These are phyloP conservation scores for Actinia tenebrosa DNA, from an alignment of 64 coral and sea anemone species.

Conservation along the genomic window DNA sequence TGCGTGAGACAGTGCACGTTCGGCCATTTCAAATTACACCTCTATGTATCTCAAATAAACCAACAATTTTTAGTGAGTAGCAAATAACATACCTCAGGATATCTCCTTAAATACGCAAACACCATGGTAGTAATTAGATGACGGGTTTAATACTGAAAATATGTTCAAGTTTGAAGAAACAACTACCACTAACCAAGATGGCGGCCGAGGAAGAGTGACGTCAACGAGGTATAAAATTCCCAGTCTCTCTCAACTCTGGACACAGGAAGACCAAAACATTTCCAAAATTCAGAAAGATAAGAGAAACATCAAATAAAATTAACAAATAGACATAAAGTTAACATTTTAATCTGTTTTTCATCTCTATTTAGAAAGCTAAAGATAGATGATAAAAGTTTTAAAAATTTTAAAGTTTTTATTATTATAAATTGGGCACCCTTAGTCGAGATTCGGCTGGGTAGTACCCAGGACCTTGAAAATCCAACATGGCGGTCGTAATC, in stretches of 20 bases:
- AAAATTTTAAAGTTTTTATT: background rate
- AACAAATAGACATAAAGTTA: background rate
- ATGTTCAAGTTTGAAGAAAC: background rate
- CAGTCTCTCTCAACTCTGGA: background rate
- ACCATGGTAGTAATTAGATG: slow-evolving; percentile 7
- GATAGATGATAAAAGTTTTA: background rate
- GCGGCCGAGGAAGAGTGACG: slow-evolving; percentile 12
- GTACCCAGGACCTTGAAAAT: background rate
- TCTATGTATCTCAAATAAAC: background rate
- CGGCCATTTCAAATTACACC: background rate
- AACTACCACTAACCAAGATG: slow-evolving; percentile 23
- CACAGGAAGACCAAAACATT: background rate
- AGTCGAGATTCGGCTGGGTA: background rate
- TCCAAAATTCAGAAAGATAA: background rate
- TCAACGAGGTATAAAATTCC: background rate
- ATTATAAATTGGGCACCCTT: background rate
- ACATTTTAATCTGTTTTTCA: too few species aligned
- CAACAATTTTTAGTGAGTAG: background rate
- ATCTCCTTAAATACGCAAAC: slow-evolving; percentile 45
- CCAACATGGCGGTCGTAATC: background rate
- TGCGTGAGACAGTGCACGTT: slow-evolving; percentile 1
- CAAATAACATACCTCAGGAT: slow-evolving; percentile 39
- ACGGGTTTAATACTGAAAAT: background rate
- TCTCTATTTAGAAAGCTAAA: background rate
- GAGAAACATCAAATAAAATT: background rate